These are phyloP conservation scores for Orthosia cruda DNA, from an alignment of 2,888 invertebrate genomes.

Conservation along the genomic window DNA sequence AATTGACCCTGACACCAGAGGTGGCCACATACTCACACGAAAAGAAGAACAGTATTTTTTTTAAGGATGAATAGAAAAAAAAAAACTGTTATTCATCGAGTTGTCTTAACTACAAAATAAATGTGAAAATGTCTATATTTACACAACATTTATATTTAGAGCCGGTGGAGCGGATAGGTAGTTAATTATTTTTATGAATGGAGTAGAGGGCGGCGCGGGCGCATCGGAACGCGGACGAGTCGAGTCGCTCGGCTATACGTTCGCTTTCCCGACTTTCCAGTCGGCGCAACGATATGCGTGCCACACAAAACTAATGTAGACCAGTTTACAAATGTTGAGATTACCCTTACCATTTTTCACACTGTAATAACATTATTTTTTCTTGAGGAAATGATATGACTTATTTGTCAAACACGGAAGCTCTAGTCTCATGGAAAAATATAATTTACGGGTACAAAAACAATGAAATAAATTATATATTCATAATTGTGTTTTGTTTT, in stretches of 20 bases:
- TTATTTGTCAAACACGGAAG: constrained; percentile 30
- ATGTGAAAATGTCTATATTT: constrained; percentile 49
- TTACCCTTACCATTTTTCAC: constrained; percentile 12
- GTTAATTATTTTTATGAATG: constrained; percentile 82
- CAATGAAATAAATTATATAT: background rate
- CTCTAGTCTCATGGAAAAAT: constrained; percentile 9
- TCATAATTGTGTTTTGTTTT: background rate
- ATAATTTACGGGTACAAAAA: constrained; percentile 16
- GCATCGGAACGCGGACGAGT: constrained; percentile 86
- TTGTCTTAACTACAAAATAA: constrained; percentile 32
- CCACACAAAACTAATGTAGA: constrained; percentile 70
- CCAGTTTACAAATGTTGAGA: constrained; percentile 57
- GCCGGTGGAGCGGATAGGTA: constrained; percentile 60
- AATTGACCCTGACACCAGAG: no score
- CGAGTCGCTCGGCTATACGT: constrained; percentile 75
- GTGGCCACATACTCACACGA: no score
- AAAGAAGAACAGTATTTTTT: background rate
- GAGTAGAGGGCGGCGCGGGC: constrained; percentile 75
- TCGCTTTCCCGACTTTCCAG: constrained; percentile 90
- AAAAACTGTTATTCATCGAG: background rate
- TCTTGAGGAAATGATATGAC: background rate
- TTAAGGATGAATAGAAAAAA: background rate
- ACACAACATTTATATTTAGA: constrained; percentile 59
- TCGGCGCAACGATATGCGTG: constrained; percentile 63
- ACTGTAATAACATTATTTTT: constrained; percentile 14